Evolutionary conservation across 1,140 invertebrate species (phyloP), one percentile per base, ranked within the genome.

Genomic region (Lordiphosa clarofinis): DNA sequence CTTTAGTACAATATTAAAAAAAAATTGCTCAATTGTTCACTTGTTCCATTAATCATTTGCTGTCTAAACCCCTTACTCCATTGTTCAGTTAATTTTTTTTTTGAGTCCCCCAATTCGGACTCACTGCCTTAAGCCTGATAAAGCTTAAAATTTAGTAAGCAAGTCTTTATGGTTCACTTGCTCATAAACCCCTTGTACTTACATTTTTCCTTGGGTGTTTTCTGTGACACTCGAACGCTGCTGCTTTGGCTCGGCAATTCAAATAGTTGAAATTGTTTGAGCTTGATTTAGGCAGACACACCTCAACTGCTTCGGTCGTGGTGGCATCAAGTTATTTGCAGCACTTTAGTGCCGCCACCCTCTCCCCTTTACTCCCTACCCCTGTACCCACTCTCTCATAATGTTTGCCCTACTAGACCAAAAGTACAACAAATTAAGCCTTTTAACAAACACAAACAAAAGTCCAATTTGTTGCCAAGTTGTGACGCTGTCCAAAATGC

Each of bases 371-470:
- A n/a, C 6, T 4, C 13, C 33, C 40, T 39, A n/a, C 40, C 21
- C 33, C 28, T 19, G 28, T 28, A 36, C 6, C 28, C 54, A 59
- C 24, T 38, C 65, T 56, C 48, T 53, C 61, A 81, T 81, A 81
- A 81, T 75, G 58, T 82, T 75, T 64, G 62, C 72, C 40, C 52
- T 55, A 57, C 61, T 66, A 66, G 73, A 66, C 75, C 71, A 54
- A 71, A 72, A 64, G 59, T 62, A 73, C 72, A 82, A 84, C 73
- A 82, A 82, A 84, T 82, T 82, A 82, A 82, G 76, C 76, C 78
- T 82, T 82, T 82, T 76, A 82, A 58, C 78, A 82, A 82, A 82
- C 76, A 82, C 72, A 82, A 82, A 84, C 78, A 82, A 82, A 82
- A 84, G 67, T 82, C 78, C 63, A 82, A 82, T 82, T 82, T 82